These are phyloP conservation scores for Eupsittula cactorum DNA, from an alignment of 2,113 vertebrate genomes.

Conservation along the genomic window DNA sequence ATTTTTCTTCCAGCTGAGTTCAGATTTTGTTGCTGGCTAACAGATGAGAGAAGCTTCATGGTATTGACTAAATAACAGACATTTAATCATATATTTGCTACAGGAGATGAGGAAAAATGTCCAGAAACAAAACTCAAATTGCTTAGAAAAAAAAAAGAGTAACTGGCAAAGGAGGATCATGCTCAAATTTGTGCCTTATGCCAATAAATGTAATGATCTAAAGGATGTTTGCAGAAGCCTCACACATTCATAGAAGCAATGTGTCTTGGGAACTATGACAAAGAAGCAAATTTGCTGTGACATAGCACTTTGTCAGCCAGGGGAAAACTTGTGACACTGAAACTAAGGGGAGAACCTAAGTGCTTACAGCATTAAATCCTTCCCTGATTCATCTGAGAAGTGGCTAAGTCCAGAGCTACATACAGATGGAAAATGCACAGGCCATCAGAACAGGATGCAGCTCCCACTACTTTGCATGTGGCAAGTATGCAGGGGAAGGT, in stretches of 20 bases:
- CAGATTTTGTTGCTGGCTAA: slow-evolving; percentile 53
- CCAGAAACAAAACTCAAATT: neutral
- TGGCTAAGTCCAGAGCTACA: fast-evolving
- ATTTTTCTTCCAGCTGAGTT: slow-evolving; percentile 63
- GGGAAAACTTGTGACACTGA: neutral
- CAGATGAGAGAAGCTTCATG: slow-evolving; percentile 30
- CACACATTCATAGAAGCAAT: neutral
- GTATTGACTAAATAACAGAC: slow-evolving; percentile 21
- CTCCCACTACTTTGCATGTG: fast-evolving
- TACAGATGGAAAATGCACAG: neutral
- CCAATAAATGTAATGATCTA: neutral
- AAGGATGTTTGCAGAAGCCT: neutral
- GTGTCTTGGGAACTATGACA: neutral
- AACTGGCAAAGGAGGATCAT: neutral
- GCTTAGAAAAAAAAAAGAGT: neutral
- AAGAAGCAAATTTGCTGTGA: neutral
- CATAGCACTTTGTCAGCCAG: neutral
- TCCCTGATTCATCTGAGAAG: neutral
- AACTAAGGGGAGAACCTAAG: neutral
- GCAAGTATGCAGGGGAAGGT: fast-evolving
- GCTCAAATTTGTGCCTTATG: neutral
- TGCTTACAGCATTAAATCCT: neutral
- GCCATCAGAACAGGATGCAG: neutral
- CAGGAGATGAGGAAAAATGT: neutral
- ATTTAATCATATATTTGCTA: slow-evolving; percentile 24